phyloP scores from a whole-genome alignment of 2,888 invertebrate species.

The Ochropleura plecta region DNA sequence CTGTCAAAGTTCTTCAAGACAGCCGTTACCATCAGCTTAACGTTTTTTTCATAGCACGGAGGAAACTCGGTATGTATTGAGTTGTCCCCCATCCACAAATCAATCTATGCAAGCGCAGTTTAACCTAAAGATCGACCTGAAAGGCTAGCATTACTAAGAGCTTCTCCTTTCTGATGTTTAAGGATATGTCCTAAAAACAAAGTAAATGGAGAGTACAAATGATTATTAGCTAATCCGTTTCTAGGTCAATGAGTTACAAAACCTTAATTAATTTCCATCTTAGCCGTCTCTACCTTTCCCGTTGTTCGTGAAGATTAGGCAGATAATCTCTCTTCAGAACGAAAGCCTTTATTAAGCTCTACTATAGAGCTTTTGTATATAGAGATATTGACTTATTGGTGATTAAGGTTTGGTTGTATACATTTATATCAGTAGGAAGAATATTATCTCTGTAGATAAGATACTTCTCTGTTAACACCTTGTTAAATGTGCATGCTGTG shows the following conservation, averaged over 20 bases:
- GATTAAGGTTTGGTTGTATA: conserved; percentile 20
- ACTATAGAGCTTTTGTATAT: conserved; percentile 41
- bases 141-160: too few relatives aligned
- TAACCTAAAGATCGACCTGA: too few relatives aligned
- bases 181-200: neutral
- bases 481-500: too few relatives aligned
- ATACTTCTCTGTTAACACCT: too few relatives aligned
- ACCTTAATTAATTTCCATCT: conserved; percentile 66
- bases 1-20: too few relatives aligned
- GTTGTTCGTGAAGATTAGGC: conserved; percentile 47
- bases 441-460: conserved; percentile 2
- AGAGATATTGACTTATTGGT: conserved; percentile 46
- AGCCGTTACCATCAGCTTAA: too few relatives aligned
- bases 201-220: conserved; percentile 27
- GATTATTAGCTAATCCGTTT: conserved; percentile 47
- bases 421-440: neutral
- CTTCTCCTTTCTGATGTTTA: neutral
- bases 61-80: too few relatives aligned
- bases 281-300: conserved; percentile 47
- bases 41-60: too few relatives aligned
- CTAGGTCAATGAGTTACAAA: conserved; percentile 59
- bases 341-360: conserved; percentile 57
- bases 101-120: too few relatives aligned
- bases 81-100: too few relatives aligned
- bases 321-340: conserved; percentile 52